A percentile compares a stretch with the other conserved stretches of the same genome.
These are phyloP conservation scores for Cephus sareptanus DNA, from an alignment of 2,888 invertebrate species.

Conservation along the genomic window DNA sequence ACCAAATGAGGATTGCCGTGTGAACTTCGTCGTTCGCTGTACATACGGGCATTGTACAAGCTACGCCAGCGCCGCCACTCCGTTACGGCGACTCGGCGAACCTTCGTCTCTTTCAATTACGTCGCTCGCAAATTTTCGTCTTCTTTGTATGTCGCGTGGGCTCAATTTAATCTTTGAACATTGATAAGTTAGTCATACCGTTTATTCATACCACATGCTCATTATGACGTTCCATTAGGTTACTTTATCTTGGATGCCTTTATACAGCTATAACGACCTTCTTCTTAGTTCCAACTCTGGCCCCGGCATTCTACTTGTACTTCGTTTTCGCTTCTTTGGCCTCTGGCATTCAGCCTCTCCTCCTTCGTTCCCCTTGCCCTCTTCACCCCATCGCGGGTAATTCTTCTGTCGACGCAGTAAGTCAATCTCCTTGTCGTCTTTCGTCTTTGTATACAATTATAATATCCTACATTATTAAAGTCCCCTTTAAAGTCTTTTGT, in stretches of 20 bases:
- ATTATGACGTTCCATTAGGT: conserved; percentile 5
- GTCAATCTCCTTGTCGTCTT: background rate
- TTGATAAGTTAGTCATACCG: background rate
- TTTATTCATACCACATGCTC: background rate
- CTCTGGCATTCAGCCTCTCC: background rate
- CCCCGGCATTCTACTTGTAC: background rate
- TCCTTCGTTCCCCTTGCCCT: conserved; percentile 6
- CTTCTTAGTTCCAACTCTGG: background rate
- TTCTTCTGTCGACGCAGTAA: background rate
- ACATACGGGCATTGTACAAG: background rate
- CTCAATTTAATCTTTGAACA: conserved; percentile 13
- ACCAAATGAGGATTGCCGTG: too few species aligned
- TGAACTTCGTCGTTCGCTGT: too few species aligned
- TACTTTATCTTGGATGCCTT: background rate
- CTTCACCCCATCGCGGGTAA: background rate
- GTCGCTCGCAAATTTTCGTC: background rate
- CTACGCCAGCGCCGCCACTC: background rate
- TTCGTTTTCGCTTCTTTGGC: background rate
- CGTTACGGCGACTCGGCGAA: background rate
- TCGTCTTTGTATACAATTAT: conserved; percentile 33
- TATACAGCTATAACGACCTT: background rate
- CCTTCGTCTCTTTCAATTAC: background rate
- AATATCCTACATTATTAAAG: conserved; percentile 42
- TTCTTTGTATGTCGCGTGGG: background rate
- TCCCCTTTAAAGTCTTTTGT: conserved; percentile 43